Percentiles rank a stretch among this genome's conserved stretches.
phyloP scores from a whole-genome alignment of 2,797 vertebrate species.

The Taeniopygia guttata region DNA sequence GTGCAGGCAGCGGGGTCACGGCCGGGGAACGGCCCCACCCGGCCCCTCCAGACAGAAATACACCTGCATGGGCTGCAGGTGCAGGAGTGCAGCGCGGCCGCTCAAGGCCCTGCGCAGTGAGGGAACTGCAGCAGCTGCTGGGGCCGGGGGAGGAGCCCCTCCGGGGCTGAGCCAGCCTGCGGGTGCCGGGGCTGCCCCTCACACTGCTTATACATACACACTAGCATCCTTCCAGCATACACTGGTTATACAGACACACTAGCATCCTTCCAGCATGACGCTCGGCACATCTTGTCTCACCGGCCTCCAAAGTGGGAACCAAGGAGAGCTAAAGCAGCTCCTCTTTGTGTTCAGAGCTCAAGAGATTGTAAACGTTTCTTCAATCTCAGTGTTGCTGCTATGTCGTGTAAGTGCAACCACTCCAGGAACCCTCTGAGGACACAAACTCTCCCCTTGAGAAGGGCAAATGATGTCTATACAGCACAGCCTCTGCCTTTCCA shows the following conservation, averaged over 20 bases:
- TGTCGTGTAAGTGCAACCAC: background rate
- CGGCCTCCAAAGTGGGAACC: background rate
- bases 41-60: rapidly evolving
- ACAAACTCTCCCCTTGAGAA: background rate
- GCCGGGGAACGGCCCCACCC: background rate
- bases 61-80: background rate
- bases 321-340: background rate
- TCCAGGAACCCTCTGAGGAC: background rate
- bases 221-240: background rate
- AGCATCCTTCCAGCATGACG: background rate
- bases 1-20: background rate
- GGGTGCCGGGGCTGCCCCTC: background rate
- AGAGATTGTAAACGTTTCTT: background rate
- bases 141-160: background rate
- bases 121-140: background rate
- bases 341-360: background rate
- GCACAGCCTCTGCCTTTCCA: background rate
- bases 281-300: rapidly evolving
- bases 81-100: background rate
- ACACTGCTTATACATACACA: rapidly evolving
- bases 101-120: background rate
- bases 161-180: background rate
- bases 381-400: background rate
- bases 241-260: rapidly evolving
- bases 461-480: background rate